Conservation (phyloP, 1,140 invertebrate genomes). For the Wasmannia auropunctata region DNA sequence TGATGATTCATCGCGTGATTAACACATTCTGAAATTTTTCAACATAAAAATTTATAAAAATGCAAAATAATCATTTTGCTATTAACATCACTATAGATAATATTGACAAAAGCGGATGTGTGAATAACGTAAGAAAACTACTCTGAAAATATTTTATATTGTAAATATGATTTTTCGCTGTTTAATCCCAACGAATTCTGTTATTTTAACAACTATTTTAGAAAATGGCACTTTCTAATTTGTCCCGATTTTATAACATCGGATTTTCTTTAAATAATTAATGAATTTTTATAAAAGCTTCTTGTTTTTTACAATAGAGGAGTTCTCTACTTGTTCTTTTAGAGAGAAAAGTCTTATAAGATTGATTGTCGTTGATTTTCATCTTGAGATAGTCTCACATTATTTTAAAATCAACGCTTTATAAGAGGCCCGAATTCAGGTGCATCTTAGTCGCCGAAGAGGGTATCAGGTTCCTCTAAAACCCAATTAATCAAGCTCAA, state of each 20-base stretch:
- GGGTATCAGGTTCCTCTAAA: conserved; percentile 57
- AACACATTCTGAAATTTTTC: background rate
- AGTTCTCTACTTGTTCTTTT: background rate
- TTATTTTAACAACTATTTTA: background rate
- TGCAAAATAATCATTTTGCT: background rate
- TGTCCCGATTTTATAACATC: background rate
- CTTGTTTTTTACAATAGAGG: background rate
- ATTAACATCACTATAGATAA: background rate
- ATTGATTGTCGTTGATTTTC: background rate
- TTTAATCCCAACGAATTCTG: background rate
- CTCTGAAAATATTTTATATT: background rate
- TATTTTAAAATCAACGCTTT: background rate
- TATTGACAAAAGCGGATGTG: background rate
- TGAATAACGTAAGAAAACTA: background rate
- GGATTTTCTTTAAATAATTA: background rate
- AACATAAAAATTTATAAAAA: background rate
- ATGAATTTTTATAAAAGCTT: background rate
- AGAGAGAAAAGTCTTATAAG: background rate
- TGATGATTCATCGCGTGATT: too few relatives aligned
- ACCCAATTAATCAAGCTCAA: conserved; percentile 81
- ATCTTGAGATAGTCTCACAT: background rate
- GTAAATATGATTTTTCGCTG: background rate
- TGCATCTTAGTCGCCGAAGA: conserved; percentile 11
- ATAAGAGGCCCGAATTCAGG: conserved; percentile 28
- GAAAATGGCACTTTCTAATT: background rate